Base-by-base conservation (phyloP, 2,797 vertebrate species). In the Helostoma temminkii region DNA sequence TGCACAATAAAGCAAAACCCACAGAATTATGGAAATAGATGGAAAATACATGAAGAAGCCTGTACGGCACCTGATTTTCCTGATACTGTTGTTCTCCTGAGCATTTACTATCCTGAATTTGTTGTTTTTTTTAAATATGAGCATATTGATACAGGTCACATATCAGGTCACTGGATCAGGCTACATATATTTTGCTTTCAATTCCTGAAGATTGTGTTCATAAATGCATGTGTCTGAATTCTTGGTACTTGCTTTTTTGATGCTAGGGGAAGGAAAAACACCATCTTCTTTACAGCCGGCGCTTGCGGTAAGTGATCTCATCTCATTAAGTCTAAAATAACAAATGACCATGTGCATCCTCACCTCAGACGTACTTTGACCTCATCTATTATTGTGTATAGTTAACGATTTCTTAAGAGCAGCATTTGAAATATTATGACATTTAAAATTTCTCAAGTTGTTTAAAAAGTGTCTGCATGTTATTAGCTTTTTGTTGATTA, bases 301-400 rank as follows among this genome's bases (percentile, higher is more conserved):
- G 41, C 97, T 70, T 99, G 97, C 90, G 93, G 97, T 99, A 91
- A 97, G 97, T 96, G 75, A 78, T 49, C 45, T 5, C 10, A 3
- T 60, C 24, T 66, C 36, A 15, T 15, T 5, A 14, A 66, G 58
- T 12, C 26, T 75, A 1, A 57, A 66, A 54, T 63, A 4, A 57
- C 66, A 43, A 43, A 21, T 30, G 22, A 18, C 1, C 12, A 7
- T 42, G 16, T 22, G 7, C 15, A 36, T 30, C 2, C 21, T 50
- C 6, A 39, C 10, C 18, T 8, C 1, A 39, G 3, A 28, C 21
- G 9, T n/a, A 14, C 36, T 7, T 15, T 12, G 8, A 25, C 59
- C 6, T 11, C 3, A 49, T 50, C 0, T 5, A 10, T 36, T 59
- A 61, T 1, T 61, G 14, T 37, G 3, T 69, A 21, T 37, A 22